Conservation (phyloP, 2,888 invertebrate genomes). For the Aplocera efformata region DNA sequence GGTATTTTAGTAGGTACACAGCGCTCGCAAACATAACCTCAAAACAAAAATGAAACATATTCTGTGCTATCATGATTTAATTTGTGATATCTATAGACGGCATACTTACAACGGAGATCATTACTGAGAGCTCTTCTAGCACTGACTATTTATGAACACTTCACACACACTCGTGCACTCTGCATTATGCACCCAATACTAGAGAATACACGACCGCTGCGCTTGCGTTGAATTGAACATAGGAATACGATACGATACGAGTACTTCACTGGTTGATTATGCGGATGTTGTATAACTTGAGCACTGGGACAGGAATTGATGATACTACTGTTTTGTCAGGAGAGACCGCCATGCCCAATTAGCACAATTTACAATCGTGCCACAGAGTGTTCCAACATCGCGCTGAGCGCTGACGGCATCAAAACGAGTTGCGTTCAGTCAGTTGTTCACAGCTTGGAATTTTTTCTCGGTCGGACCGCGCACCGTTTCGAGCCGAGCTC, state of each 20-base stretch:
- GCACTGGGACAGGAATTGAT: conserved; percentile 59
- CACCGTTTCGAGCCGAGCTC: too few relatives aligned
- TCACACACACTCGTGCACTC: conserved; percentile 66
- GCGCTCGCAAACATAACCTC: conserved; percentile 67
- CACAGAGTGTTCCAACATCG: conserved; percentile 67
- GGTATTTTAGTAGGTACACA: conserved; percentile 43
- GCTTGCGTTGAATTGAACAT: conserved; percentile 49
- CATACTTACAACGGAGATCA: conserved; percentile 70
- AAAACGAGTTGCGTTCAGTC: conserved; percentile 74
- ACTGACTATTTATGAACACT: conserved; percentile 74
- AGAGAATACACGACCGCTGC: conserved; percentile 55
- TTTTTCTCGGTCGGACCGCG: conserved; percentile 59
- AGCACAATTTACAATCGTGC: conserved; percentile 73
- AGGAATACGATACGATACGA: conserved; percentile 31
- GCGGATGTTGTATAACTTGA: conserved; percentile 54
- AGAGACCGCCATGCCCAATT: conserved; percentile 73
- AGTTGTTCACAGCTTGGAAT: conserved; percentile 74
- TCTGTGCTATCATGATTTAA: conserved; percentile 36
- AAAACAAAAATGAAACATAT: conserved; percentile 49
- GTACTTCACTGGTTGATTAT: conserved; percentile 55
- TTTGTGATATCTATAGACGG: conserved; percentile 40
- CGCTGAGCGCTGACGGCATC: conserved; percentile 74
- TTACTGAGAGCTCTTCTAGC: conserved; percentile 65
- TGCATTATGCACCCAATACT: conserved; percentile 66
- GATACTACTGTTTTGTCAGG: conserved; percentile 66